These are phyloP conservation scores for Crioceris asparagi DNA, from an alignment of 2,888 invertebrate species.

Conservation along the genomic window DNA sequence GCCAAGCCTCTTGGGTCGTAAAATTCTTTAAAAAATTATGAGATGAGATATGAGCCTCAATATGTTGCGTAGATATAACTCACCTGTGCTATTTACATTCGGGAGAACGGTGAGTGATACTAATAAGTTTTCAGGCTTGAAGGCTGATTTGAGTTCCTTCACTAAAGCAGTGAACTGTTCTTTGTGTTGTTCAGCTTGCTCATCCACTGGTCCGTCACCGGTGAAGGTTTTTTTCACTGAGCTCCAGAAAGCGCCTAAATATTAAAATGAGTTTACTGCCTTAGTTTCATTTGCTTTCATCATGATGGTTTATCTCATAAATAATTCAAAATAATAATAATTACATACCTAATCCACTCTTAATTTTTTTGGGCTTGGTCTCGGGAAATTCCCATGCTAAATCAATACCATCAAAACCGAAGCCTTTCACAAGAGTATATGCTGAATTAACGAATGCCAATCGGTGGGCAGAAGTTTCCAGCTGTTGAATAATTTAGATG, in stretches of 20 bases:
- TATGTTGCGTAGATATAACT: constrained; percentile 14
- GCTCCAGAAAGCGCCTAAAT: constrained; percentile 56
- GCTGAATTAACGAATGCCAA: constrained; percentile 70
- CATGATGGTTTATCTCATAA: background rate
- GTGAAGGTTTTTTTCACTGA: constrained; percentile 63
- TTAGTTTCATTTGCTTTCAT: background rate
- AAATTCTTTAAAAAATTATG: constrained; percentile 48
- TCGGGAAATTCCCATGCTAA: constrained; percentile 79
- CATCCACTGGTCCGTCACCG: constrained; percentile 58
- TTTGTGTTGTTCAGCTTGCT: constrained; percentile 66
- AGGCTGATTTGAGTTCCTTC: constrained; percentile 59
- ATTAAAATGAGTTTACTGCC: background rate
- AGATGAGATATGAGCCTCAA: constrained; percentile 1
- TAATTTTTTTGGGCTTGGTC: constrained; percentile 65
- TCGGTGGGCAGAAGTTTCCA: constrained; percentile 62
- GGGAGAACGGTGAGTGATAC: constrained; percentile 58
- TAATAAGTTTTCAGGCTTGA: constrained; percentile 51
- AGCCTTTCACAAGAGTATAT: constrained; percentile 58
- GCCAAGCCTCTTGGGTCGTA: constrained; percentile 63
- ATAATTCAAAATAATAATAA: no score
- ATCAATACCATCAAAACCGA: constrained; percentile 81
- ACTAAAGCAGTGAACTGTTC: constrained; percentile 68
- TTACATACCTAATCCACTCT: constrained; percentile 22
- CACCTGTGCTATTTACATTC: constrained; percentile 61
- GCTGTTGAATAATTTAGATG: constrained; percentile 34